phyloP scores from a whole-genome alignment of 2,113 vertebrate species.

The Verasper variegatus region DNA sequence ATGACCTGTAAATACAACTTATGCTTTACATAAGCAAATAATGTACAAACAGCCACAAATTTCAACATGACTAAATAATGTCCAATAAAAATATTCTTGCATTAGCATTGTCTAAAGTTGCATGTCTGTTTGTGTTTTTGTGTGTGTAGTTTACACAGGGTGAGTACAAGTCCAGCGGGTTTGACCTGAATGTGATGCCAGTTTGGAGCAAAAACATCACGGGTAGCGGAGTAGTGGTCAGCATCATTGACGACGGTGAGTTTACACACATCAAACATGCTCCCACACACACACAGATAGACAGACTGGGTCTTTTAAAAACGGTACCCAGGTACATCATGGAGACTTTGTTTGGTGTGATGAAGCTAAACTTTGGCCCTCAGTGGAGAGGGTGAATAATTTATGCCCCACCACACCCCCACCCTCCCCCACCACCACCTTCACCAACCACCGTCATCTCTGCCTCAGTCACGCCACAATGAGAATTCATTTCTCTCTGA shows the following conservation, averaged over 20 bases:
- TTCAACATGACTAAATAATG: no score
- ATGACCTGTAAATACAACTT: no score
- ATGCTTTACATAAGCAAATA: no score
- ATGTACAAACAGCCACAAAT: no score
- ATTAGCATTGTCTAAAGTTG: slow-evolving; percentile 6
- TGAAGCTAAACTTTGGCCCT: slow-evolving; percentile 53
- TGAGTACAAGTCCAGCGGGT: slow-evolving; percentile 44
- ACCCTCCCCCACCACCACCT: not conserved
- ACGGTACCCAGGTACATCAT: not conserved
- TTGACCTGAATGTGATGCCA: slow-evolving; percentile 64
- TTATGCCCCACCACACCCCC: slow-evolving; percentile 37
- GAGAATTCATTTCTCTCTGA: slow-evolving; percentile 87
- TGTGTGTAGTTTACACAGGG: slow-evolving; percentile 59
- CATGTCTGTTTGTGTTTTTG: slow-evolving; percentile 11
- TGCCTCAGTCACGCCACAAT: slow-evolving; percentile 75
- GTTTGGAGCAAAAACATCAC: slow-evolving; percentile 67
- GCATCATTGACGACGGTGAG: slow-evolving; percentile 73
- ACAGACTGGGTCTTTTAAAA: not conserved
- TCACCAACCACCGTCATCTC: slow-evolving; percentile 52
- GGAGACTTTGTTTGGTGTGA: slow-evolving; percentile 30
- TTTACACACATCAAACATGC: slow-evolving; percentile 10
- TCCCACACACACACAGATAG: not conserved
- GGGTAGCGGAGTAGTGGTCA: slow-evolving; percentile 65
- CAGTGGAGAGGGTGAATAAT: slow-evolving; percentile 55
- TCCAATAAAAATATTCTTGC: no score